Evolutionary conservation across 2,797 vertebrate genomes (phyloP).

Genomic region (Brachyrhaphis roseni): DNA sequence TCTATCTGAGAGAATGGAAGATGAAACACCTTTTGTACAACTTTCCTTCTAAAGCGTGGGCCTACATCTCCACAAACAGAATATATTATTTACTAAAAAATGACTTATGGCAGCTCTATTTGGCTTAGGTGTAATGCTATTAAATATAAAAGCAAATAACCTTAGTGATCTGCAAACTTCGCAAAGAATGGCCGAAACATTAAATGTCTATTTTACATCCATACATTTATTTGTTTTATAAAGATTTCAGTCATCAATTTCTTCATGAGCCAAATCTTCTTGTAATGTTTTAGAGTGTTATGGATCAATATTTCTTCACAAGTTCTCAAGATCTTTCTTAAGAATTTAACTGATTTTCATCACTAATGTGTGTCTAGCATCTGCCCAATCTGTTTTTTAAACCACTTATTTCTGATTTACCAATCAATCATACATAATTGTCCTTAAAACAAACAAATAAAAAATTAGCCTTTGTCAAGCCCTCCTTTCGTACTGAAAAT

Average conservation of each 20-base stretch:
- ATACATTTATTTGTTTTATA: not conserved
- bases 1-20: conserved; percentile 11
- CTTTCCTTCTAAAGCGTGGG: conserved; percentile 30
- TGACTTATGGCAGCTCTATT: not conserved
- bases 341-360: not conserved
- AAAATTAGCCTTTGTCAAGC: not conserved
- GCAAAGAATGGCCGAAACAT: not conserved
- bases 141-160: not conserved
- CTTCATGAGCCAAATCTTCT: not conserved
- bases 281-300: not conserved
- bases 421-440: not conserved
- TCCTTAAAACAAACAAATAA: not conserved
- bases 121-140: not conserved
- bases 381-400: not conserved
- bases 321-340: not conserved
- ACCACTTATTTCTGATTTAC: not conserved
- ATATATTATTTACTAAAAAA: conserved; percentile 17
- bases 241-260: not conserved
- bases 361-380: not conserved
- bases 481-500: not conserved
- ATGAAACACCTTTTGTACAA: conserved; percentile 42
- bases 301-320: not conserved
- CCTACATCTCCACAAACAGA: conserved; percentile 34
- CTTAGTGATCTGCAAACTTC: not conserved
- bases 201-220: not conserved